Evolutionary conservation across 1,140 invertebrate species (phyloP).

Genomic region (Drosophila bocqueti): DNA sequence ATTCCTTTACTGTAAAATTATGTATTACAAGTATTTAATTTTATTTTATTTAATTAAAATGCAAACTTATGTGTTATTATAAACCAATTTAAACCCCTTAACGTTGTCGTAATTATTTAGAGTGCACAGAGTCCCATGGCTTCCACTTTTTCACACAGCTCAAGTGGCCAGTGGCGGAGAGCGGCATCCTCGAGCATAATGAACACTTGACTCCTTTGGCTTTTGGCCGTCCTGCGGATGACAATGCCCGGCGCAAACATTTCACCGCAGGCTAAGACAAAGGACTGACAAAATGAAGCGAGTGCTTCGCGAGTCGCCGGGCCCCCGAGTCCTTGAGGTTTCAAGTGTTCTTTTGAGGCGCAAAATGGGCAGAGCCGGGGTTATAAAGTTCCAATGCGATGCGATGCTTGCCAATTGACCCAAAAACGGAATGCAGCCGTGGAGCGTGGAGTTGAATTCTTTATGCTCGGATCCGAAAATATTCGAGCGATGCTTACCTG

Average conservation of each 20-base stretch:
- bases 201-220: conserved; percentile 75
- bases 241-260: conserved; percentile 53
- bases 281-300: conserved; percentile 60
- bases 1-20: background rate
- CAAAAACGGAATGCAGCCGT: conserved; percentile 52
- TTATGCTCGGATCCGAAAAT: conserved; percentile 33
- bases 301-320: conserved; percentile 34
- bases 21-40: background rate
- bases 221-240: conserved; percentile 58
- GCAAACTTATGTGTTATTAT: background rate
- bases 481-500: conserved; percentile 44
- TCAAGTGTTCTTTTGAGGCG: conserved; percentile 46
- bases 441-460: conserved; percentile 39
- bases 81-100: background rate
- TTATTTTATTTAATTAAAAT: background rate
- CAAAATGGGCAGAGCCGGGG: conserved; percentile 31
- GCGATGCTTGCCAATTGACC: conserved; percentile 48
- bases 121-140: conserved; percentile 31
- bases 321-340: conserved; percentile 42
- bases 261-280: conserved; percentile 63
- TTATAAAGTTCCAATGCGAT: conserved; percentile 40
- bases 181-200: conserved; percentile 62
- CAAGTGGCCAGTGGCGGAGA: conserved; percentile 52
- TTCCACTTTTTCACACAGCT: conserved; percentile 64
- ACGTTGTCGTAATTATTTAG: background rate